Evolutionary conservation across 1,140 invertebrate species (phyloP).

Genomic region (Drosophila cardini): DNA sequence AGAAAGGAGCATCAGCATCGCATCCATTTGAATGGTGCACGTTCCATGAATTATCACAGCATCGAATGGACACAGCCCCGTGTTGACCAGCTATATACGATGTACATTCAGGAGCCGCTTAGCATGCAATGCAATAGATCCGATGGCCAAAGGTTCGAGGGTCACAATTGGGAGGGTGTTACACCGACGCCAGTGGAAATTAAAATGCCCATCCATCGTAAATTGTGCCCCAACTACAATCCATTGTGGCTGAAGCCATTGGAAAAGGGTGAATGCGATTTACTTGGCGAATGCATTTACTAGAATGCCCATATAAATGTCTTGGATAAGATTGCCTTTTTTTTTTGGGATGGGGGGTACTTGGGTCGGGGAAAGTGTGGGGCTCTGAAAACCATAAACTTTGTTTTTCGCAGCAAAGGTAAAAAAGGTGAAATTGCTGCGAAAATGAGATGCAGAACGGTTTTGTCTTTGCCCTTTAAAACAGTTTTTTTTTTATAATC

Average conservation of each 20-base stretch:
- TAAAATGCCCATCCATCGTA: slow-evolving; percentile 81
- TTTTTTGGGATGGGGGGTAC: background rate
- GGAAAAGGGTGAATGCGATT: slow-evolving; percentile 82
- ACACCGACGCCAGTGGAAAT: slow-evolving; percentile 78
- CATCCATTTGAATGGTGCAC: slow-evolving; percentile 79
- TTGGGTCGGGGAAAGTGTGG: background rate
- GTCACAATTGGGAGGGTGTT: slow-evolving; percentile 78
- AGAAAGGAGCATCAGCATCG: slow-evolving; percentile 85
- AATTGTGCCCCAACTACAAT: slow-evolving; percentile 84
- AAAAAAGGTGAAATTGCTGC: slow-evolving; percentile 1
- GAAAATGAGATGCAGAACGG: slow-evolving; percentile 9
- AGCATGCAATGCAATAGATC: slow-evolving; percentile 98
- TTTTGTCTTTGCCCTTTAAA: background rate
- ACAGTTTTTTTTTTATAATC: background rate
- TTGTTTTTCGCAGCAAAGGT: too few relatives aligned
- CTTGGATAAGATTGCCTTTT: slow-evolving; percentile 22
- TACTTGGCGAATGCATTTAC: slow-evolving; percentile 84
- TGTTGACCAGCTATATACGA: slow-evolving; percentile 89
- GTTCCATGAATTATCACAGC: slow-evolving; percentile 91
- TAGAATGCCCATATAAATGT: slow-evolving; percentile 43
- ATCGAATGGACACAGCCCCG: slow-evolving; percentile 94
- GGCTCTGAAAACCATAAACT: too few relatives aligned
- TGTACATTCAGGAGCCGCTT: slow-evolving; percentile 94
- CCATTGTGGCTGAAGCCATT: slow-evolving; percentile 81
- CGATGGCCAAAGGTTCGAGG: slow-evolving; percentile 90